Conservation (phyloP, 2,113 vertebrate genomes). For the Tyto alba region DNA sequence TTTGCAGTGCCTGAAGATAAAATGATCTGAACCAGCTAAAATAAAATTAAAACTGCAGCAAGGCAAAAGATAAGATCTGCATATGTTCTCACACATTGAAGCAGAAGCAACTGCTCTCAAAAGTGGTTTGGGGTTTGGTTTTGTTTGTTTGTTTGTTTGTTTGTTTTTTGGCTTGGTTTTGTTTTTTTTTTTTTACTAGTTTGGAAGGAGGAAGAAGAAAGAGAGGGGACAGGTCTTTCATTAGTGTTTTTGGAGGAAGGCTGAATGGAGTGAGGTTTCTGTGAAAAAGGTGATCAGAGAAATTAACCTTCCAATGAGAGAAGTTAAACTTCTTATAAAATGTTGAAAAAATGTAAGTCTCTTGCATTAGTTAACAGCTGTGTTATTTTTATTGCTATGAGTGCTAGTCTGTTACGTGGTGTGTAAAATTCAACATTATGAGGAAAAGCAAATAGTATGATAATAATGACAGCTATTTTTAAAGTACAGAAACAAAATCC, state of each 20-base stretch:
- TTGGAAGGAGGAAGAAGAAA: not conserved
- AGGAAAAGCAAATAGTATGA: not conserved
- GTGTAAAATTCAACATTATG: not conserved
- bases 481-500: not conserved
- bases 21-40: not conserved
- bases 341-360: not conserved
- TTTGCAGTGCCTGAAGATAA: not conserved
- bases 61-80: not conserved
- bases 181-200: not conserved
- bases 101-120: not conserved
- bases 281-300: not conserved
- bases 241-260: not conserved
- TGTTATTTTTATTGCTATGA: not conserved
- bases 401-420: not conserved
- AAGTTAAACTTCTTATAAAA: not conserved
- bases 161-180: too few species aligned
- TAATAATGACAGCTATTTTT: not conserved
- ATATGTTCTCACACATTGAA: not conserved
- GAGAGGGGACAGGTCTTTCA: not conserved
- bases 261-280: not conserved
- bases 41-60: not conserved
- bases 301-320: not conserved
- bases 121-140: not conserved
- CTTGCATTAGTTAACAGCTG: accelerated
- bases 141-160: too few species aligned